Evolutionary conservation across 1,140 invertebrate species (phyloP).

Genomic region (Penaeus vannamei): DNA sequence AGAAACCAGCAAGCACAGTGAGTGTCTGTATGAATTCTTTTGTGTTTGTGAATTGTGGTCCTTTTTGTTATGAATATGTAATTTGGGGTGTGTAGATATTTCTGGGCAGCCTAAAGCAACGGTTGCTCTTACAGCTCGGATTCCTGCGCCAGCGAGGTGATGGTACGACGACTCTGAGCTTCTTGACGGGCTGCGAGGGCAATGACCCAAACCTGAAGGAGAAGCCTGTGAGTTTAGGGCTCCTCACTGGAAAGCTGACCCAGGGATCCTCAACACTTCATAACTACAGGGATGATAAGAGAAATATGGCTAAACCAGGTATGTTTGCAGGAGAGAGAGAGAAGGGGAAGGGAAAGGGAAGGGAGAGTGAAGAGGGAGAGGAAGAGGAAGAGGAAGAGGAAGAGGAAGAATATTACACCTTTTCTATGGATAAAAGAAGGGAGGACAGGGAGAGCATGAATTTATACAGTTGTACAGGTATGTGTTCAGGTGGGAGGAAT

Average conservation of each 20-base stretch:
- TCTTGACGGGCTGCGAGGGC: constrained; percentile 83
- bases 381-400: neutral
- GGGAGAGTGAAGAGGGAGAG: neutral
- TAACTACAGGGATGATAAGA: constrained; percentile 88
- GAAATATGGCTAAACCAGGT: constrained; percentile 87
- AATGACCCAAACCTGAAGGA: constrained; percentile 81
- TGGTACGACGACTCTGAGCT: constrained; percentile 89
- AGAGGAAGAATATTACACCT: too few species aligned
- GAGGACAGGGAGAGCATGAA: too few species aligned
- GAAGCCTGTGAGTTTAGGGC: constrained; percentile 86
- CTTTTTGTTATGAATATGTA: neutral
- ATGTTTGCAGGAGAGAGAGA: constrained; percentile 52
- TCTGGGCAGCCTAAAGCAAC: neutral
- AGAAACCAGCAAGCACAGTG: constrained; percentile 73
- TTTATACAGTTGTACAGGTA: too few species aligned
- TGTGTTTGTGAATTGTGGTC: neutral
- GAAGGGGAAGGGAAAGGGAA: neutral
- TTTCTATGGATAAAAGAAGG: too few species aligned
- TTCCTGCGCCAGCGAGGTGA: constrained; percentile 86
- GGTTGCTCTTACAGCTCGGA: constrained; percentile 78
- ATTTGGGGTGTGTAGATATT: neutral
- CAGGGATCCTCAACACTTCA: constrained; percentile 81
- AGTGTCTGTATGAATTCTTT: constrained; percentile 24
- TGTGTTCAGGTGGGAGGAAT: too few species aligned
- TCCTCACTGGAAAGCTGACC: constrained; percentile 84